Evolutionary conservation across 1,140 invertebrate genomes (phyloP), one percentile per base, ranked within the genome.

Genomic region (Scaptomyza montana): DNA sequence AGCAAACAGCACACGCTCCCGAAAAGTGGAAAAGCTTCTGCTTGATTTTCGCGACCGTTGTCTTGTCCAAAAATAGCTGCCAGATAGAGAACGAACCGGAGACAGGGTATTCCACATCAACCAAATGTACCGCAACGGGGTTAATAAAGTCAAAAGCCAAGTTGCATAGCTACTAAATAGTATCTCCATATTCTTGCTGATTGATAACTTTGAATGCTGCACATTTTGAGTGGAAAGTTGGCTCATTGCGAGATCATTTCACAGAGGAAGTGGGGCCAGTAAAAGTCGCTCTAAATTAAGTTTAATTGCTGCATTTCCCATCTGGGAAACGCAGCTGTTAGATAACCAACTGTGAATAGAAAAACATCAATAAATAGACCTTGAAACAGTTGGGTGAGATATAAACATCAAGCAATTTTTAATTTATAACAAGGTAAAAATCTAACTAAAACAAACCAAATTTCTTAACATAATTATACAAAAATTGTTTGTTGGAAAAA

Each of bases 41-140:
- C 55, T 77, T 41, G 5, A 62, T 74, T 80, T 82, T 86, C 19
- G 36, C 59, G 80, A 53, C 49, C 55, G 60, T 51, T 51, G 25
- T 8, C 19, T 16, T 61, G 49, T 67, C 82, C 84, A 82, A 82
- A 87, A 87, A 87, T 89, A 89, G 84, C 71, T 50, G 56, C 54
- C 36, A 64, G 43, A 51, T 51, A 75, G 74, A 82, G 79, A 64
- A 53, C 30, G 39, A 47, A 7, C 46, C 50, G 2, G 46, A 21
- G 25, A 21, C 33, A 19, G 49, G 33, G 21, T 47, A 45, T 25
- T 30, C 10, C 47, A 30, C 45, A 36, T 36, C 56, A 16, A 53
- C 7, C 57, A 55, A 21, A 19, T 47, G 76, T 51, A 61, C 68
- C 43, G 43, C 76, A 63, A 67, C 55, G 10, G 77, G 80, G 80